These are phyloP conservation scores for Cirrhinus molitorella DNA, from an alignment of 2,797 vertebrate species.

Conservation along the genomic window DNA sequence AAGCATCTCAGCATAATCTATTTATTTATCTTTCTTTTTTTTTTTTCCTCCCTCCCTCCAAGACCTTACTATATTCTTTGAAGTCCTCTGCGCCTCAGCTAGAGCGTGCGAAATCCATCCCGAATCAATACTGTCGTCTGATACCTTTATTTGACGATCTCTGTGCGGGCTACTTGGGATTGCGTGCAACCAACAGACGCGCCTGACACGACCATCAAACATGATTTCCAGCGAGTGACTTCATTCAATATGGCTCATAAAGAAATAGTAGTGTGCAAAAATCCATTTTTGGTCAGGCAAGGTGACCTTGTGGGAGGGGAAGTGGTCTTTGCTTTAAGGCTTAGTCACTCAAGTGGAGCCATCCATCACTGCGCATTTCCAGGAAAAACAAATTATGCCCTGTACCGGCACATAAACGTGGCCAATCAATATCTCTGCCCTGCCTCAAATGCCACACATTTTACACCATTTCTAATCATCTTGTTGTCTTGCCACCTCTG, in stretches of 20 bases:
- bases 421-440: conserved; percentile 61
- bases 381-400: conserved; percentile 64
- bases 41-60: too few relatives aligned
- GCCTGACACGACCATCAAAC: conserved; percentile 57
- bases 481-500: conserved; percentile 58
- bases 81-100: conserved; percentile 26
- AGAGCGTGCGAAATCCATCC: conserved; percentile 16
- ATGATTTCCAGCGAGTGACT: conserved; percentile 53
- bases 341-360: conserved; percentile 56
- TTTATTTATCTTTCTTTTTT: conserved; percentile 37
- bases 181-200: conserved; percentile 47
- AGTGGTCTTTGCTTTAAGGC: conserved; percentile 64
- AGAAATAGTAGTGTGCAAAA: conserved; percentile 62
- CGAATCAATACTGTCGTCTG: conserved; percentile 48
- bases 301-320: conserved; percentile 68
- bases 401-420: conserved; percentile 65
- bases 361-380: conserved; percentile 68
- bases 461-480: conserved; percentile 62
- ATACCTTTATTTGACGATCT: conserved; percentile 58
- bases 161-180: conserved; percentile 26
- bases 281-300: conserved; percentile 60
- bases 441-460: conserved; percentile 60
- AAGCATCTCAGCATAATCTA: conserved; percentile 48
- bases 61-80: conserved; percentile 35
- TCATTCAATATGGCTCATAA: conserved; percentile 60